phyloP scores from a whole-genome alignment of 2,113 vertebrate genomes.

The Promerops cafer region DNA sequence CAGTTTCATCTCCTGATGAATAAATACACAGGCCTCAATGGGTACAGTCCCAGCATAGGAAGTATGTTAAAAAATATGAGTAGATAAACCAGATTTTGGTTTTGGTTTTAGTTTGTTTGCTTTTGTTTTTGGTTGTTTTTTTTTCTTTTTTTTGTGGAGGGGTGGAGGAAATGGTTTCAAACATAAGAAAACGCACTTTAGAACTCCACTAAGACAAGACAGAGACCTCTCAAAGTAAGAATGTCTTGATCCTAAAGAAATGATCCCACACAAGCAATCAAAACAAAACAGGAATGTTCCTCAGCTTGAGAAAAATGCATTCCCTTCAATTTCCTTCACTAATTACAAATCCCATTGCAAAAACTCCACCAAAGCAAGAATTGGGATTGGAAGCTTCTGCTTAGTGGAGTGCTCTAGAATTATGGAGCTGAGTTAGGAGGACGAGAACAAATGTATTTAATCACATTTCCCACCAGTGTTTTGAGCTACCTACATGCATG shows the following conservation, averaged over 20 bases:
- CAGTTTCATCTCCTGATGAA: not conserved
- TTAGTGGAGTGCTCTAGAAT: not conserved
- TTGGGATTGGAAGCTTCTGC: not conserved
- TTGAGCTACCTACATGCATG: not conserved
- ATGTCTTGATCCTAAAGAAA: not conserved
- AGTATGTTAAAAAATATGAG: not conserved
- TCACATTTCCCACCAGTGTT: not conserved
- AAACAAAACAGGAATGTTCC: not conserved
- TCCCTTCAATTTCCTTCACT: not conserved
- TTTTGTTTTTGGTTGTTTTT: not conserved
- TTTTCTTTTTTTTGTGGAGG: rapidly evolving
- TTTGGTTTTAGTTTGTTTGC: not conserved
- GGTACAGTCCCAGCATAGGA: not conserved
- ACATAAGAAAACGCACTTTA: not conserved
- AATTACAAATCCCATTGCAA: not conserved
- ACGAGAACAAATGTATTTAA: not conserved
- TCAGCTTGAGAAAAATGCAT: not conserved
- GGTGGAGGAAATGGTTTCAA: not conserved
- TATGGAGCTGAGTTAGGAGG: not conserved
- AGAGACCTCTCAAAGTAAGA: not conserved
- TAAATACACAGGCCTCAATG: not conserved
- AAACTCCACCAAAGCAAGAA: not conserved
- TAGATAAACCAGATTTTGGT: not conserved
- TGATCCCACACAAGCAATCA: not conserved
- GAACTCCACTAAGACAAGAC: not conserved